Evolutionary conservation across 1,140 invertebrate species (phyloP).

Genomic region (Littorina saxatilis): DNA sequence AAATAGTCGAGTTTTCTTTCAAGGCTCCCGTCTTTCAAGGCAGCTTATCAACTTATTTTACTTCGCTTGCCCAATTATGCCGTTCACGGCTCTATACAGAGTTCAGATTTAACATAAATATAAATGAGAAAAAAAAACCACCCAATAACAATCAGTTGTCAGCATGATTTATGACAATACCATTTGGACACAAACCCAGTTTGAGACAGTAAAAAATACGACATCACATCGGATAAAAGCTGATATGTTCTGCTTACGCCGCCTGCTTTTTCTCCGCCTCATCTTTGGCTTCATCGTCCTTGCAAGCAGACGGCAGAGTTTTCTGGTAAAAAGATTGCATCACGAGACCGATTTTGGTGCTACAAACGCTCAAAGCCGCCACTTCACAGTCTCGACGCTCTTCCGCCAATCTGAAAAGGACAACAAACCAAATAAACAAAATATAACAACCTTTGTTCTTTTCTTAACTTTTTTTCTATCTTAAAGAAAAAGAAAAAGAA

Average conservation of each 20-base stretch:
- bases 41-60: no score
- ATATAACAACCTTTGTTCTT: no score
- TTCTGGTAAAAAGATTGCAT: conserved; percentile 44
- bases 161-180: no score
- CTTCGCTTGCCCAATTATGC: no score
- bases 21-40: no score
- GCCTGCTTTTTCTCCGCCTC: not conserved
- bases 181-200: not conserved
- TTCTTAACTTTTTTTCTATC: no score
- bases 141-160: no score
- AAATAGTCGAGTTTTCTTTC: no score
- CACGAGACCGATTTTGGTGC: conserved; percentile 29
- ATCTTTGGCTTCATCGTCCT: not conserved
- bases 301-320: conserved; percentile 36
- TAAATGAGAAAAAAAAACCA: no score
- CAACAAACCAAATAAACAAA: not conserved
- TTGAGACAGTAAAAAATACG: not conserved
- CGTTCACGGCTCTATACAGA: no score
- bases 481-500: no score
- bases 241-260: not conserved
- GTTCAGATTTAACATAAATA: no score
- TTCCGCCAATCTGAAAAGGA: conserved; percentile 31
- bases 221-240: not conserved
- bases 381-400: conserved; percentile 41
- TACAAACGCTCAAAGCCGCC: conserved; percentile 35